These are phyloP conservation scores for Styela plicata DNA, from an alignment of 23 tunicate species.

Conservation along the genomic window DNA sequence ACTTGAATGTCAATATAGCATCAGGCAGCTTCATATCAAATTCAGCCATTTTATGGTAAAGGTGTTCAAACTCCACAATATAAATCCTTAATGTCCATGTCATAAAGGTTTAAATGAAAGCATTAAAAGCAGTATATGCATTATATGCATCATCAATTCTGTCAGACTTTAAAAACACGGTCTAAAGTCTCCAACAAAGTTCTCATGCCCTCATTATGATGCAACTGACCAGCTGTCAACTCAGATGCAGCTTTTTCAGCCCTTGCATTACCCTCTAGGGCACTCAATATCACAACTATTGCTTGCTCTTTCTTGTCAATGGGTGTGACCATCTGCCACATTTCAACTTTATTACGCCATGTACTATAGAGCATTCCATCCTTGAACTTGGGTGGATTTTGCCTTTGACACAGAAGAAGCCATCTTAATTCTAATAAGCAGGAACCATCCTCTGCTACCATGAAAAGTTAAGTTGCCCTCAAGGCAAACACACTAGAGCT, in stretches of 20 bases:
- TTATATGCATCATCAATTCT: constrained; percentile 39
- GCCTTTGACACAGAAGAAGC: too few relatives aligned
- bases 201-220: constrained; percentile 25
- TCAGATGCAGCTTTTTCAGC: constrained; percentile 36
- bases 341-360: constrained; percentile 21
- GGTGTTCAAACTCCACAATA: constrained; percentile 31
- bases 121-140: constrained; percentile 17
- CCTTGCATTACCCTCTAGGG: constrained; percentile 19
- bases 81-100: constrained; percentile 26
- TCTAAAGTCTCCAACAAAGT: constrained; percentile 18
- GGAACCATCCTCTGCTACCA: too few relatives aligned
- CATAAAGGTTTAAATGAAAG: neutral
- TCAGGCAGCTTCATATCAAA: constrained; percentile 35
- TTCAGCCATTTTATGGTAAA: neutral
- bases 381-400: constrained; percentile 21
- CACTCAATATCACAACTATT: neutral
- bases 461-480: too few relatives aligned
- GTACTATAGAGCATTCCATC: neutral
- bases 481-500: too few relatives aligned
- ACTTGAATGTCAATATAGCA: constrained; percentile 28
- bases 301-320: constrained; percentile 23
- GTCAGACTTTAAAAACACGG: constrained; percentile 14
- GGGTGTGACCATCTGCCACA: constrained; percentile 26
- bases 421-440: too few relatives aligned
- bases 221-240: neutral